phyloP scores from a whole-genome alignment of 1,140 invertebrate species.

The Calycopis cecrops region DNA sequence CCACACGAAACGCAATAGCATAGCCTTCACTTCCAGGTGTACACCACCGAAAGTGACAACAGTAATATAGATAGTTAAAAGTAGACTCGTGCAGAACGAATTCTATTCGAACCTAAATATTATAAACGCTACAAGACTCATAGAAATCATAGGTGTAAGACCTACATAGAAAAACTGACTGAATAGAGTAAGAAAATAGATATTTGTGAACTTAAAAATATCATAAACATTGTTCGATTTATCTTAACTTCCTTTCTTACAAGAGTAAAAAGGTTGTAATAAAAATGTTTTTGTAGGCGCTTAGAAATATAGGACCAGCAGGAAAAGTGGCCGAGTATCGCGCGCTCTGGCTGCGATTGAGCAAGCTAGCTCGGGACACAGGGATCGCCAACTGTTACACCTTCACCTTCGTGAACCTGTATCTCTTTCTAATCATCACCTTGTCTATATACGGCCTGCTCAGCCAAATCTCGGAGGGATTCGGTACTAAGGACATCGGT shows the following conservation, averaged over 20 bases:
- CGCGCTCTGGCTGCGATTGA: conserved; percentile 79
- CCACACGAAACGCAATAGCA: too few species aligned
- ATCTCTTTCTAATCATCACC: conserved; percentile 81
- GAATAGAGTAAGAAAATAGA: too few species aligned
- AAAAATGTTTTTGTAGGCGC: conserved; percentile 58
- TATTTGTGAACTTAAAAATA: too few species aligned
- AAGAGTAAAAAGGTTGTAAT: neutral
- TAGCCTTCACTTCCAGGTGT: too few species aligned
- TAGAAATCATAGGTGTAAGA: too few species aligned
- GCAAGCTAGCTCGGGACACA: conserved; percentile 77
- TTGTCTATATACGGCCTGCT: conserved; percentile 81
- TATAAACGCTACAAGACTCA: too few species aligned
- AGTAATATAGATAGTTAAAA: neutral
- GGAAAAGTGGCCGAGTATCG: conserved; percentile 79
- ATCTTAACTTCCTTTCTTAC: too few species aligned
- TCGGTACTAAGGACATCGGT: conserved; percentile 80
- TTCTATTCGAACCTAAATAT: too few species aligned
- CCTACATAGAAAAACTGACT: too few species aligned
- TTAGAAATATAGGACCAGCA: conserved; percentile 79
- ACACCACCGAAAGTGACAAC: too few species aligned
- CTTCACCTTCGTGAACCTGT: conserved; percentile 78
- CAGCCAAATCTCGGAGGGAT: conserved; percentile 80
- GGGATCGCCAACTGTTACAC: conserved; percentile 79
- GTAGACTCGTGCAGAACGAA: too few species aligned
- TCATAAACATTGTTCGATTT: too few species aligned